Conservation (phyloP, 2,113 vertebrate genomes). For the Puma concolor region DNA sequence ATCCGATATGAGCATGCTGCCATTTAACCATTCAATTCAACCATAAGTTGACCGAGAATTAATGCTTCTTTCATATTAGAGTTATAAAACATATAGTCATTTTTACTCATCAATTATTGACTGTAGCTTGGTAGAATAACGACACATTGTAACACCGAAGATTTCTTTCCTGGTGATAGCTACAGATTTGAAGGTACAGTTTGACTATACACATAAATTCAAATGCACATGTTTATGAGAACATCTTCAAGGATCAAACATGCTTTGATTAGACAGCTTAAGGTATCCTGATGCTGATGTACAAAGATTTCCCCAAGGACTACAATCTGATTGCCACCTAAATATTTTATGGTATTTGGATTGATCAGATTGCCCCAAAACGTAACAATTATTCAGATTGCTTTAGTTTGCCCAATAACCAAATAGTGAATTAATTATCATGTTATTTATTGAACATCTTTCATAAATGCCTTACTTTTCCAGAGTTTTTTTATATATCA, state of each 20-base stretch:
- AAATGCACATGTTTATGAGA: not conserved
- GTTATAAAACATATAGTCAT: not conserved
- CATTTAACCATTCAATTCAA: slow-evolving; percentile 5
- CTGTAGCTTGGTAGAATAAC: not conserved
- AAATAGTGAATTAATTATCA: not conserved
- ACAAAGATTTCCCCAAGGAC: not conserved
- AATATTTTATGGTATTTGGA: slow-evolving; percentile 1
- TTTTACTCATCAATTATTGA: not conserved
- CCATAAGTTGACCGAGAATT: not conserved
- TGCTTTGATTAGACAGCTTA: not conserved
- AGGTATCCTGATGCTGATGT: not conserved
- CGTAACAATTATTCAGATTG: not conserved
- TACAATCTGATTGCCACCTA: not conserved
- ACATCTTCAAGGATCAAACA: not conserved
- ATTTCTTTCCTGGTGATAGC: not conserved
- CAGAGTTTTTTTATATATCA: not conserved
- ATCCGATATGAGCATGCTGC: not conserved
- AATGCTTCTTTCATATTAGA: not conserved
- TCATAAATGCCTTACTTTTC: not conserved
- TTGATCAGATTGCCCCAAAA: not conserved
- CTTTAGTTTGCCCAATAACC: not conserved
- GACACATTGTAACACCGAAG: not conserved
- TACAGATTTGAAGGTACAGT: not conserved
- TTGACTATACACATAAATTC: not conserved
- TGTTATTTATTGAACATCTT: not conserved